Evolutionary conservation across 1,140 invertebrate species (phyloP).

Genomic region (Catajapyx aquilonaris): DNA sequence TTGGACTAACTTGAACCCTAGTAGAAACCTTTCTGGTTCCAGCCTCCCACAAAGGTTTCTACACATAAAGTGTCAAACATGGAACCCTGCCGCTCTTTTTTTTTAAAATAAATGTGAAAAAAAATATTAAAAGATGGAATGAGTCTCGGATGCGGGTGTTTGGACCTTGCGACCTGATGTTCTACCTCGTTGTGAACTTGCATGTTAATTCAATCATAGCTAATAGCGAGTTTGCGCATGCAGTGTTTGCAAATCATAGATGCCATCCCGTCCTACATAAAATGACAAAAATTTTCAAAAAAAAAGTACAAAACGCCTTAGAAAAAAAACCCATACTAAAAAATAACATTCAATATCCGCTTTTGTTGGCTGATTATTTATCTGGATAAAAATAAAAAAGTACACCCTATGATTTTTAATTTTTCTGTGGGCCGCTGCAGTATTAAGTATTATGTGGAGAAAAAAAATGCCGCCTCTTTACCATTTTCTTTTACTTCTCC

Average conservation of each 20-base stretch:
- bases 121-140: not conserved
- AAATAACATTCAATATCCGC: not conserved
- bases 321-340: not conserved
- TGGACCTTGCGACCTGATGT: not conserved
- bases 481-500: not conserved
- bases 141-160: not conserved
- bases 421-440: not conserved
- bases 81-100: not conserved
- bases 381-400: not conserved
- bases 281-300: no score
- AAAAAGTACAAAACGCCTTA: not conserved
- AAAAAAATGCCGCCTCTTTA: no score
- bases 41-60: conserved; percentile 13
- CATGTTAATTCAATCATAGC: no score
- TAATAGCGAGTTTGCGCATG: no score
- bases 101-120: not conserved
- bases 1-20: conserved; percentile 8
- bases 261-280: no score
- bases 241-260: no score
- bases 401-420: not conserved
- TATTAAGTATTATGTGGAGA: not conserved
- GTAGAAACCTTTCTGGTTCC: conserved; percentile 12
- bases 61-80: not conserved
- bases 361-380: not conserved
- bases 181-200: no score